A percentile compares a stretch with the other conserved stretches of the same genome.
Evolutionary conservation across 2,888 invertebrate genomes (phyloP).

Genomic region (Andrena praecox): DNA sequence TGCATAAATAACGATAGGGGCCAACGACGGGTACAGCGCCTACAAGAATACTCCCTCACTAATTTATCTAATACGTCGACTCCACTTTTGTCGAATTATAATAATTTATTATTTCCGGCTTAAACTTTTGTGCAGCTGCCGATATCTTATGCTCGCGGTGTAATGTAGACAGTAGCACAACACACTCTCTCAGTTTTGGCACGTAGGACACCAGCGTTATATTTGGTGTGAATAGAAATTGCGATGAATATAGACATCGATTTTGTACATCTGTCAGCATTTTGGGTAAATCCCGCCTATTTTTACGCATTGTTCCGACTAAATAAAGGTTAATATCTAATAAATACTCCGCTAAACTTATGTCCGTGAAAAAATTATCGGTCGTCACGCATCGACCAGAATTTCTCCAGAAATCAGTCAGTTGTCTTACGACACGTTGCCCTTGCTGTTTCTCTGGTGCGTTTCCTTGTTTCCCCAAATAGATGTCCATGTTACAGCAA

Average conservation of each 20-base stretch:
- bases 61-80: conserved; percentile 4
- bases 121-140: too few relatives aligned
- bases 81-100: conserved; percentile 7
- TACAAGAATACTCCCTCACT: conserved; percentile 16
- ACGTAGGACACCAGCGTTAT: conserved; percentile 21
- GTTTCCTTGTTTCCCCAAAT: too few relatives aligned
- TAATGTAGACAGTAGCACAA: conserved; percentile 13
- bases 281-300: not conserved
- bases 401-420: conserved; percentile 20
- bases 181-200: conserved; percentile 14
- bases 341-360: too few relatives aligned
- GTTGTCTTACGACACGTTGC: conserved; percentile 3
- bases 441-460: not conserved
- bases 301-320: too few relatives aligned
- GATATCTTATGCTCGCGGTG: not conserved
- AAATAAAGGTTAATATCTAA: too few relatives aligned
- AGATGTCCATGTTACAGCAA: too few relatives aligned
- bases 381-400: not conserved
- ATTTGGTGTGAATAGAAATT: conserved; percentile 16
- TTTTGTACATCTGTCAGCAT: not conserved
- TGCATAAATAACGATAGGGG: not conserved
- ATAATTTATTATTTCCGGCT: not conserved
- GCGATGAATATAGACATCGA: conserved; percentile 6
- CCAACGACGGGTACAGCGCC: conserved; percentile 21
- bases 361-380: too few relatives aligned